phyloP scores from a whole-genome alignment of 1,140 invertebrate species.

The Pantala flavescens region DNA sequence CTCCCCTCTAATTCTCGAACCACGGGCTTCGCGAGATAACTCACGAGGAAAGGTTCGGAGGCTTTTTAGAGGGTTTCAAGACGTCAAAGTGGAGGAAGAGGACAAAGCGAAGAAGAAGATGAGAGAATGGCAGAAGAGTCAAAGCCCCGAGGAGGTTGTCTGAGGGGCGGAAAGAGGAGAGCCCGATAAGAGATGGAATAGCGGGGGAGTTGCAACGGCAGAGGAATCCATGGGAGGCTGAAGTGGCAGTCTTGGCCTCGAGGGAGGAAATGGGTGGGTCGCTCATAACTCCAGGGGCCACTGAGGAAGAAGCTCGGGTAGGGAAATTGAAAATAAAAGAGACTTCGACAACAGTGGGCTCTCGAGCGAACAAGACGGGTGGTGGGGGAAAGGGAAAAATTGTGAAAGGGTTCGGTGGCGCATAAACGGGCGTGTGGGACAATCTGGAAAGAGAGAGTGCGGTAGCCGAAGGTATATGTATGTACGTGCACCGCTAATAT shows the following conservation, averaged over 20 bases:
- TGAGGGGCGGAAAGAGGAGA: background rate
- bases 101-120: background rate
- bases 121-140: background rate
- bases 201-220: background rate
- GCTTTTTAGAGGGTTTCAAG: background rate
- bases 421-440: too few species aligned
- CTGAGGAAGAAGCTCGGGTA: too few species aligned
- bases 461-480: too few species aligned
- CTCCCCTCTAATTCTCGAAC: background rate
- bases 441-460: too few species aligned
- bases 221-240: too few species aligned
- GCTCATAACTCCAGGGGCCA: too few species aligned
- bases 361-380: background rate
- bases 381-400: background rate
- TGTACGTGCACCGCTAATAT: too few species aligned
- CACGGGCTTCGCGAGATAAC: background rate
- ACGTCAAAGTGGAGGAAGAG: background rate
- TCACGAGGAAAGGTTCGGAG: background rate
- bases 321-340: too few species aligned
- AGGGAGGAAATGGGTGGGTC: too few species aligned
- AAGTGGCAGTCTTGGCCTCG: too few species aligned
- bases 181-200: background rate
- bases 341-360: too few species aligned
- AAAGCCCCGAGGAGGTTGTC: background rate
- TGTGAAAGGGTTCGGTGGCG: too few species aligned